Conservation (phyloP, 37 sponge, comb jelly and placozoan species). For the Spongilla lacustris region DNA sequence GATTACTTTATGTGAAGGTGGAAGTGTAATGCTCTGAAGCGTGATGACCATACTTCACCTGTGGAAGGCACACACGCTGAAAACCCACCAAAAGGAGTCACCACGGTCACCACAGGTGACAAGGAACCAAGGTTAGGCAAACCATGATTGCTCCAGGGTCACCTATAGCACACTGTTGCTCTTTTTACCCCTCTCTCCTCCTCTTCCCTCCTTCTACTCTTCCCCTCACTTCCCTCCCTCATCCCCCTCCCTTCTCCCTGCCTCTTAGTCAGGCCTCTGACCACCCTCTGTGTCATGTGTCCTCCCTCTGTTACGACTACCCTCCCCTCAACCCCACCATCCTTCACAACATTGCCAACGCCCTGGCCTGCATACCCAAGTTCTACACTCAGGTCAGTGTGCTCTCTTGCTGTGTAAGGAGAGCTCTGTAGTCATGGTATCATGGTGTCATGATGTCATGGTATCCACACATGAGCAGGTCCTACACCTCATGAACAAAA, state of each 20-base stretch:
- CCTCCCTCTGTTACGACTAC: slow-evolving; percentile 60
- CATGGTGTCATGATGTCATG: not conserved
- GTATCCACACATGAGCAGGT: slow-evolving; percentile 47
- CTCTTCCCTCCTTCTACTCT: not conserved
- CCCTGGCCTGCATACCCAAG: slow-evolving; percentile 73
- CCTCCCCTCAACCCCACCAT: slow-evolving; percentile 75
- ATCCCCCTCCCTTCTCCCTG: not conserved
- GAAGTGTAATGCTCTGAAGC: not conserved
- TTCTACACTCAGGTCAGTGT: slow-evolving; percentile 78
- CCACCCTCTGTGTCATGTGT: not conserved
- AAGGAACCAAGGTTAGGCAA: not conserved
- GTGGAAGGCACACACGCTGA: not conserved
- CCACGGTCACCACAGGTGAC: not conserved
- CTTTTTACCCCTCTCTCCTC: too few relatives aligned
- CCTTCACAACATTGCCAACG: slow-evolving; percentile 78
- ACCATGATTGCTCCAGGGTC: not conserved
- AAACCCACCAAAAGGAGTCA: not conserved
- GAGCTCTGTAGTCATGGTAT: not conserved
- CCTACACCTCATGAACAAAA: slow-evolving; percentile 89
- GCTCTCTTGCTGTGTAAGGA: not conserved
- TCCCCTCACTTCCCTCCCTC: not conserved
- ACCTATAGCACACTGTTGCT: not conserved
- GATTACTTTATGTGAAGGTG: not conserved
- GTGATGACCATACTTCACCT: not conserved
- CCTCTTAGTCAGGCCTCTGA: not conserved